Conservation (phyloP, 2,113 vertebrate genomes). For the Vulpes lagopus region DNA sequence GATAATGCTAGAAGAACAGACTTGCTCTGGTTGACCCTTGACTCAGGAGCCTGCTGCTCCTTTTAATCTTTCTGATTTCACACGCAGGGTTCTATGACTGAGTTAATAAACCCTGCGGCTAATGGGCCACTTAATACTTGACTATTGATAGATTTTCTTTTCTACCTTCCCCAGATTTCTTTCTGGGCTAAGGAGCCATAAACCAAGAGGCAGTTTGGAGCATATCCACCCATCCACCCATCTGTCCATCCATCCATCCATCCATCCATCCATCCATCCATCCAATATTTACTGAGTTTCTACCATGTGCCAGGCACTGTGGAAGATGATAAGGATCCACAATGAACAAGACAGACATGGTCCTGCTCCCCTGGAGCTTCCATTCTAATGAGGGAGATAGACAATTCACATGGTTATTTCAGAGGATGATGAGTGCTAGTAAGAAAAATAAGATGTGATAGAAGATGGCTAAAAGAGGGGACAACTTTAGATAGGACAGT, state of each 20-base stretch:
- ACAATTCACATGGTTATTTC: neutral
- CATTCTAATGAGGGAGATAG: neutral
- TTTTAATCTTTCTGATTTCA: constrained; percentile 53
- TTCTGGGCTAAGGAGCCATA: neutral
- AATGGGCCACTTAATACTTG: neutral
- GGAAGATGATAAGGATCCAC: neutral
- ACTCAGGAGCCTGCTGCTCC: constrained; percentile 48
- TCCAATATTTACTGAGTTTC: neutral
- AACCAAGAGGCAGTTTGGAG: neutral
- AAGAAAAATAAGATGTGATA: neutral
- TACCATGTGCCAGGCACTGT: neutral
- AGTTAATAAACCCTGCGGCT: constrained; percentile 21
- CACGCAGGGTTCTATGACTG: neutral
- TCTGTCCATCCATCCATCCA: neutral
- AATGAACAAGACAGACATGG: neutral
- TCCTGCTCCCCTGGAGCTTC: neutral
- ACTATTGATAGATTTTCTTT: constrained; percentile 16
- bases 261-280: neutral
- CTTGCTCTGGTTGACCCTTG: constrained; percentile 45
- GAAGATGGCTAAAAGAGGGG: neutral
- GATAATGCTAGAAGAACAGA: neutral
- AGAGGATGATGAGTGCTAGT: neutral
- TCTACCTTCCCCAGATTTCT: constrained; percentile 21
- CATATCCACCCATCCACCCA: neutral
- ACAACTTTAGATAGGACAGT: neutral